Evolutionary conservation across 1,140 invertebrate species (phyloP), one percentile per base, ranked within the genome.

Genomic region (Zeugodacus cucurbitae): DNA sequence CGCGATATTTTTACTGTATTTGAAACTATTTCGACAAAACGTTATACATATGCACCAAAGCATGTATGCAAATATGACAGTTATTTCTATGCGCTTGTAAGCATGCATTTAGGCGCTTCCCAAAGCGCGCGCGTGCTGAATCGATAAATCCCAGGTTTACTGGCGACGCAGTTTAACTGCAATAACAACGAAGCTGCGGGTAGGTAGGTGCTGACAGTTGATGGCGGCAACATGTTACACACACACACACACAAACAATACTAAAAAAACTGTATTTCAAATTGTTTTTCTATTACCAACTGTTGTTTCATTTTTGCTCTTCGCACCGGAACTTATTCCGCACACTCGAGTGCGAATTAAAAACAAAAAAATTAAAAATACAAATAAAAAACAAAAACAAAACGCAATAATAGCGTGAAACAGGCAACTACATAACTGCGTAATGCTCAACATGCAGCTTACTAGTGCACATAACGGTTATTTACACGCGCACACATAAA

Each of bases 71-170:
- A 54, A 54, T 20, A 54, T 54, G 48, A 54, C 3, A 54, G 48
- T 17, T 17, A 54, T 54, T 54, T 54, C 48, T 54, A 54, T 11
- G 48, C 48, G 48, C 14, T 17, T 54, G 48, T 54, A 54, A 54
- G 48, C 48, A 67, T 32, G 34, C 32, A 67, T 20, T 41, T 44
- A 74, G 34, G 70, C 32, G 37, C 37, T 34, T 8, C 37, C 14
- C 20, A 44, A 74, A n/a, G n/a, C n/a, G 70, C 37, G 22, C 70
- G 37, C 1, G 70, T 41, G 70, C 22, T 74, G 37, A 74, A 74
- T 74, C 70, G 44, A 74, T 74, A 74, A 44, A 74, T 74, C 70
- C 70, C 70, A 17, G 70, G 70, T 74, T 74, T 74, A 6, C 5
- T 44, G 70, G 20, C 34, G 34, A 37, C 37, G 22, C 70, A 41